Conservation (phyloP, 2,113 vertebrate species). For the Poeciliopsis occidentalis region DNA sequence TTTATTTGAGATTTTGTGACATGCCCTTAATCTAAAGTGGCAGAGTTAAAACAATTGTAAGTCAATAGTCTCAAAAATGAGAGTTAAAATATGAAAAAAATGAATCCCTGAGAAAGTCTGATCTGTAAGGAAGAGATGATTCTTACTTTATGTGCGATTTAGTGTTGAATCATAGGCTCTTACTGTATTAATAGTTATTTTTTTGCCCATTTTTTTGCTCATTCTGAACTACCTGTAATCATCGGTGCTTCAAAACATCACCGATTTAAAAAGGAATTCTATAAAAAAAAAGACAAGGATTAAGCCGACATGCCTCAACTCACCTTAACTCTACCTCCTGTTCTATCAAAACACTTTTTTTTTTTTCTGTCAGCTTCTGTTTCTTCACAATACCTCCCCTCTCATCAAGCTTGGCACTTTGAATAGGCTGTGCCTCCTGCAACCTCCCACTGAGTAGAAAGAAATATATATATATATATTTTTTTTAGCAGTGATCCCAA, state of each 20-base stretch:
- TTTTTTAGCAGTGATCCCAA: slow-evolving; percentile 46
- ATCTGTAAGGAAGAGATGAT: too few species aligned
- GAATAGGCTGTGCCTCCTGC: slow-evolving; percentile 37
- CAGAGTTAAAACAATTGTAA: too few species aligned
- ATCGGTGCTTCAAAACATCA: background rate
- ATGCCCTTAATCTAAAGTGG: background rate
- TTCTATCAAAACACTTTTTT: slow-evolving; percentile 8
- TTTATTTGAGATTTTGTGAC: background rate
- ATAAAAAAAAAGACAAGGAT: background rate
- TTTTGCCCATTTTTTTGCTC: background rate
- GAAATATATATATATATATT: slow-evolving; percentile 4
- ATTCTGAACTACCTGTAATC: background rate
- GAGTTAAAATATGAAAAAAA: too few species aligned
- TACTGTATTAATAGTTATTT: background rate
- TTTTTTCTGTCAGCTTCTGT: slow-evolving; percentile 21
- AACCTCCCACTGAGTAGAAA: slow-evolving; percentile 51
- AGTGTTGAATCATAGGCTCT: too few species aligned
- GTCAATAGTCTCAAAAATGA: too few species aligned
- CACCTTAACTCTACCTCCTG: slow-evolving; percentile 4
- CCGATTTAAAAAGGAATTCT: background rate
- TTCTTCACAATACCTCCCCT: slow-evolving; percentile 42
- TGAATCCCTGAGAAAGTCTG: too few species aligned
- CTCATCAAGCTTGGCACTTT: slow-evolving; percentile 41
- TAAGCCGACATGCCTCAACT: slow-evolving; percentile 1
- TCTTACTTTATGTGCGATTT: too few species aligned